A percentile compares a stretch with the other conserved stretches of the same genome.
These are phyloP conservation scores for Brachyhypopomus occidentalis DNA, from an alignment of 2,113 vertebrate species.

Conservation along the genomic window DNA sequence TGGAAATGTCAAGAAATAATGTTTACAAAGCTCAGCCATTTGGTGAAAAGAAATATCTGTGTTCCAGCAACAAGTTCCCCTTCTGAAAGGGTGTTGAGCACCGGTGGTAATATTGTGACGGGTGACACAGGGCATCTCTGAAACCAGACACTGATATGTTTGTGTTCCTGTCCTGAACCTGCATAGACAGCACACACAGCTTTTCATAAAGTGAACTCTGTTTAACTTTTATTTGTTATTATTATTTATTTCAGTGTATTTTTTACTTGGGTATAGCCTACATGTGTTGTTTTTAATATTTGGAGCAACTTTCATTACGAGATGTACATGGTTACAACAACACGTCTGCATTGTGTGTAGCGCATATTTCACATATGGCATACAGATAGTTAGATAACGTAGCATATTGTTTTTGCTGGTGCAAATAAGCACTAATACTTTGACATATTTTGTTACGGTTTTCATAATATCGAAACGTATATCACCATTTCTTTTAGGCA, in stretches of 20 bases:
- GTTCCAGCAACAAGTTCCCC: background rate
- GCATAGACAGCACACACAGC: no score
- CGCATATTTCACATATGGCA: background rate
- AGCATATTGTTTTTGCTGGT: background rate
- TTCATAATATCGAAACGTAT: background rate
- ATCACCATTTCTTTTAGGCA: background rate
- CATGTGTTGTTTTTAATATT: no score
- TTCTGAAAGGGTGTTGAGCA: background rate
- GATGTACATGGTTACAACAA: background rate
- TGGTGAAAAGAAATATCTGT: background rate
- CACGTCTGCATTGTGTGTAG: background rate
- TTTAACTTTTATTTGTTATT: no score
- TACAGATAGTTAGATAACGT: background rate
- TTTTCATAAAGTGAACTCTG: no score
- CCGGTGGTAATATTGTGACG: background rate
- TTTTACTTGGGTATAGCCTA: no score
- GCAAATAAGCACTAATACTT: background rate
- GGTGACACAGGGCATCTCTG: no score
- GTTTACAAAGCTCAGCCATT: no score
- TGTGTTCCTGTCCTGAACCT: no score
- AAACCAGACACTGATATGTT: no score
- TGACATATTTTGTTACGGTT: background rate
- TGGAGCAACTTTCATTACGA: no score
- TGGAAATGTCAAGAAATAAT: no score
- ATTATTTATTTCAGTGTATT: no score